Conservation (phyloP, 2,888 invertebrate genomes). For the Nemurella pictetii region DNA sequence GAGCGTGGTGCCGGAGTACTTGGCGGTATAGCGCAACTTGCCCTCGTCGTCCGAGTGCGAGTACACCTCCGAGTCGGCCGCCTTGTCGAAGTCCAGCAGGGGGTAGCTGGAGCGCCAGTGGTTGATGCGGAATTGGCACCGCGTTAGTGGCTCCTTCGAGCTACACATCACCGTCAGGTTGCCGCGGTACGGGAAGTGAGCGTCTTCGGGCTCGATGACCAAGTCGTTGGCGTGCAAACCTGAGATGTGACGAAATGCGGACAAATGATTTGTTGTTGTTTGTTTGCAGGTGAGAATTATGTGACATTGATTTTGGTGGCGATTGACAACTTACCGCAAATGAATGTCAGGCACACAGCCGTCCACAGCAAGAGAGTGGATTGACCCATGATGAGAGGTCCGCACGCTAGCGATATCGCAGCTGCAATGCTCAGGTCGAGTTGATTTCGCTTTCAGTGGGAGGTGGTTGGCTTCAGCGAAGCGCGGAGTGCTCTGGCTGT, state of each 20-base stretch:
- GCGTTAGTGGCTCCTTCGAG: background rate
- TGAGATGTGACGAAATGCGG: too few species aligned
- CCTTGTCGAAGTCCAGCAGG: background rate
- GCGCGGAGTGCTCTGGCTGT: background rate
- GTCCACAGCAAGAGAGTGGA: background rate
- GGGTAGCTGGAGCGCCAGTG: background rate
- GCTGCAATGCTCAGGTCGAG: background rate
- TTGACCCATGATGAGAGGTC: background rate
- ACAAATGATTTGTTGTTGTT: too few species aligned
- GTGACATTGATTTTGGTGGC: background rate
- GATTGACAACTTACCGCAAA: background rate
- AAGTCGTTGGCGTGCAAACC: background rate
- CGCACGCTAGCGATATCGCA: background rate
- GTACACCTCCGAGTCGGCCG: background rate
- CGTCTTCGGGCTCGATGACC: constrained; percentile 3
- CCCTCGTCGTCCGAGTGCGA: background rate
- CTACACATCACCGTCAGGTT: background rate
- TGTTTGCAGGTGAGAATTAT: background rate
- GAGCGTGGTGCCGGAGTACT: background rate
- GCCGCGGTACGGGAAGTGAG: constrained; percentile 5
- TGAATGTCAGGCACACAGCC: background rate
- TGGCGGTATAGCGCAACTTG: background rate
- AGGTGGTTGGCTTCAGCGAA: background rate
- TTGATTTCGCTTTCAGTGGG: background rate
- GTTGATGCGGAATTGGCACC: background rate